Conservation (phyloP, 2,113 vertebrate genomes). For the Ailurus styani region DNA sequence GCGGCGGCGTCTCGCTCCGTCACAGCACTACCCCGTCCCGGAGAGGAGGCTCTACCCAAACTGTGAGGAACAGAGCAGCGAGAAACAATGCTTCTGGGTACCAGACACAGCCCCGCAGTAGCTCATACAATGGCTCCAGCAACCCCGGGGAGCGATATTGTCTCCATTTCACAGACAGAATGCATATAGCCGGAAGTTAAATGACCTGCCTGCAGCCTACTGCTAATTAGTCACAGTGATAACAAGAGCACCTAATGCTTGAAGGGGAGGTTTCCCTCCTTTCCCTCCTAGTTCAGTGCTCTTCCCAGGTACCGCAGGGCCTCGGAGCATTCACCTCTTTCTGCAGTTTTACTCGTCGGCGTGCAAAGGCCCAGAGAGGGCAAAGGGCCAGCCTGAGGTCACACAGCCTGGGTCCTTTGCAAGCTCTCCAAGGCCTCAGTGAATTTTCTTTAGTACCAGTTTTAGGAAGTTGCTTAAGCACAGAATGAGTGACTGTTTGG, state of each 20-base stretch:
- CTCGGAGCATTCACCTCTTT: not conserved
- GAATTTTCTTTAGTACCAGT: not conserved
- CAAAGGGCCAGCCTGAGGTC: not conserved
- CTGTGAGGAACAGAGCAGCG: not conserved
- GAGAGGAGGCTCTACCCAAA: not conserved
- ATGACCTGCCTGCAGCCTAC: not conserved
- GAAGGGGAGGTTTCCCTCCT: not conserved
- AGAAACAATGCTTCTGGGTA: not conserved
- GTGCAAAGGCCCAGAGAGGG: not conserved
- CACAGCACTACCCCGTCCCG: not conserved
- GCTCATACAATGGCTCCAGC: not conserved
- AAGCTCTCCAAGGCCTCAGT: not conserved
- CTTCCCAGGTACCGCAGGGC: not conserved
- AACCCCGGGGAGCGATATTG: accelerated
- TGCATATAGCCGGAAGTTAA: not conserved
- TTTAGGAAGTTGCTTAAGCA: not conserved
- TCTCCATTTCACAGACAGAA: not conserved
- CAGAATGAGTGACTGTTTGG: not conserved
- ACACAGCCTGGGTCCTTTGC: not conserved
- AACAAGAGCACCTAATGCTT: not conserved
- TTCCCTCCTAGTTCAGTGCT: not conserved
- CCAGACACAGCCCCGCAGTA: not conserved
- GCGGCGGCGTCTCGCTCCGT: not conserved
- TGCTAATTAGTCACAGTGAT: not conserved
- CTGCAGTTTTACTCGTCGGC: not conserved